These are phyloP conservation scores for Nebria salina DNA, from an alignment of 2,888 invertebrate species.

Conservation along the genomic window DNA sequence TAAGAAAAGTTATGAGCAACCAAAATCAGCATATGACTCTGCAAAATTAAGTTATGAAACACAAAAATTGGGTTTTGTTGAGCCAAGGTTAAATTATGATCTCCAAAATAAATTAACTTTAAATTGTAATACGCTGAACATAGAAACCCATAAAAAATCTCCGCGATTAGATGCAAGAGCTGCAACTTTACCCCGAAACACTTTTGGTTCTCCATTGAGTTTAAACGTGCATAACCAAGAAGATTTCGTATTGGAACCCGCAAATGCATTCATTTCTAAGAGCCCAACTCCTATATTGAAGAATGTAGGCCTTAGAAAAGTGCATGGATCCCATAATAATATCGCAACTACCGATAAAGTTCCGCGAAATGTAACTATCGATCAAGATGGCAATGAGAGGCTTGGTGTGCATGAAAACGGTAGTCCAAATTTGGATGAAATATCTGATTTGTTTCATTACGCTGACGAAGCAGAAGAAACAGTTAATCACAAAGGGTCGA, in stretches of 20 bases:
- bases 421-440: constrained; percentile 70
- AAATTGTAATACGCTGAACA: constrained; percentile 44
- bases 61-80: neutral
- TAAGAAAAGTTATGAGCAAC: constrained; percentile 2
- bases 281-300: constrained; percentile 63
- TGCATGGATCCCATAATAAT: constrained; percentile 37
- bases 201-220: constrained; percentile 61
- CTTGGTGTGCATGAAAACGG: constrained; percentile 29
- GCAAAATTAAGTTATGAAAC: neutral
- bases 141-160: constrained; percentile 43
- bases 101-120: constrained; percentile 36
- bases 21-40: neutral
- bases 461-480: constrained; percentile 76
- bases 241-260: constrained; percentile 68
- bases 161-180: constrained; percentile 64
- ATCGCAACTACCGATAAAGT: constrained; percentile 26
- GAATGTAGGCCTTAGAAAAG: constrained; percentile 48
- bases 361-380: constrained; percentile 30
- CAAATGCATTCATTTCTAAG: constrained; percentile 66
- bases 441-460: constrained; percentile 76
- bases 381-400: constrained; percentile 38
- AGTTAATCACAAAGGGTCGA: constrained; percentile 76
- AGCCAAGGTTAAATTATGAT: constrained; percentile 11
- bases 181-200: constrained; percentile 78
- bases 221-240: constrained; percentile 39